Conservation (phyloP, 2,888 invertebrate genomes). For the Synergus laeviventris region DNA sequence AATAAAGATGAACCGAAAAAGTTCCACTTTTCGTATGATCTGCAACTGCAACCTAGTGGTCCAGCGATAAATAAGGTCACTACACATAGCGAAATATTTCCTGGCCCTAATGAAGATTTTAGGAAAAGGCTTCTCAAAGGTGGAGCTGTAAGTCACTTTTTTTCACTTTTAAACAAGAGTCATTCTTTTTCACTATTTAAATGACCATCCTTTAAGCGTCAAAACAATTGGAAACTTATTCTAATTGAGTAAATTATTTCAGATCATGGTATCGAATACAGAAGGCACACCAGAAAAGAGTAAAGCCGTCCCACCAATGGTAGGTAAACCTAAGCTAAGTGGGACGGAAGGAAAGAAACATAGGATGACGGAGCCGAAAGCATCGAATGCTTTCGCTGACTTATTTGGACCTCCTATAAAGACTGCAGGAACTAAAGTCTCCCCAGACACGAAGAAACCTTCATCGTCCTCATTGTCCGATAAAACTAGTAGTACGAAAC, state of each 20-base stretch:
- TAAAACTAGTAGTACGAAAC: slow-evolving; percentile 69
- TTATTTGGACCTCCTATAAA: slow-evolving; percentile 91
- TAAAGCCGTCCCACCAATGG: slow-evolving; percentile 80
- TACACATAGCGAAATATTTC: slow-evolving; percentile 90
- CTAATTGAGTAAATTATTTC: slow-evolving; percentile 50
- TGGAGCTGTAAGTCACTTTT: slow-evolving; percentile 82
- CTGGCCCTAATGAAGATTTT: slow-evolving; percentile 92
- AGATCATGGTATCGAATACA: slow-evolving; percentile 75
- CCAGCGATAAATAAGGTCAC: slow-evolving; percentile 84
- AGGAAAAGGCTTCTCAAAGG: slow-evolving; percentile 90
- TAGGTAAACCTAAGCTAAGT: slow-evolving; percentile 84
- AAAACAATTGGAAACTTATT: slow-evolving; percentile 1
- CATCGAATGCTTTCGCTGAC: slow-evolving; percentile 84
- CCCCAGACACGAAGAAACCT: slow-evolving; percentile 81
- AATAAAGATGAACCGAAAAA: slow-evolving; percentile 94
- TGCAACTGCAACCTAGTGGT: slow-evolving; percentile 87
- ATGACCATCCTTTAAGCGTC: slow-evolving; percentile 19
- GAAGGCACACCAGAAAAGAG: slow-evolving; percentile 80
- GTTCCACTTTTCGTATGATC: slow-evolving; percentile 87
- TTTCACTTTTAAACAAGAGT: too few relatives aligned
- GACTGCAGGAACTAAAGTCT: slow-evolving; percentile 80
- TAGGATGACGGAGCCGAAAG: slow-evolving; percentile 75
- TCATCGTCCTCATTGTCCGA: slow-evolving; percentile 58
- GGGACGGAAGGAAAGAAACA: slow-evolving; percentile 76
- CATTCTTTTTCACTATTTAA: too few relatives aligned